Percentiles rank a stretch among this genome's conserved stretches.
Evolutionary conservation across 2,888 invertebrate genomes (phyloP).

Genomic region (Eurois occulta): DNA sequence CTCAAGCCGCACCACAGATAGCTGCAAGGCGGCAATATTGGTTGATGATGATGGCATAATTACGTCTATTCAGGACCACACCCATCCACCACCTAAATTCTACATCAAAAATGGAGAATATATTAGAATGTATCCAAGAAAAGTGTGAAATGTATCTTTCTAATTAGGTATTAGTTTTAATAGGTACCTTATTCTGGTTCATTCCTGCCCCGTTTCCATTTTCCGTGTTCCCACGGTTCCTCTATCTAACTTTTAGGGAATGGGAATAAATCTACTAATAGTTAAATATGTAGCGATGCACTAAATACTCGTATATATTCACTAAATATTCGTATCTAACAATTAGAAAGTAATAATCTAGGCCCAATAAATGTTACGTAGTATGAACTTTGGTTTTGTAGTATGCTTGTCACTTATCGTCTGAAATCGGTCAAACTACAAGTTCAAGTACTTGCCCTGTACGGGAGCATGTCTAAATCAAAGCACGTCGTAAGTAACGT

Average conservation of each 20-base stretch:
- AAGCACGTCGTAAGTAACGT: not conserved
- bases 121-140: not conserved
- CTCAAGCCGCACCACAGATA: slow-evolving; percentile 6
- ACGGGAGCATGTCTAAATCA: not conserved
- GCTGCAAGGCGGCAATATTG: slow-evolving; percentile 11
- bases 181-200: not conserved
- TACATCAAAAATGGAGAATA: not conserved
- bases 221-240: not conserved
- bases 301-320: not conserved
- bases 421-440: not conserved
- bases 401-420: no score
- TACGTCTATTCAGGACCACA: slow-evolving; percentile 1
- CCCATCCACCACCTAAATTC: not conserved
- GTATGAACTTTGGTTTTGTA: not conserved
- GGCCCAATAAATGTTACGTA: not conserved
- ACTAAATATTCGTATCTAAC: not conserved
- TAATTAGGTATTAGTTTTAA: not conserved
- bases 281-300: not conserved
- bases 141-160: not conserved
- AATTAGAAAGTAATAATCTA: not conserved
- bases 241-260: not conserved
- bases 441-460: not conserved
- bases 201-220: not conserved
- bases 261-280: not conserved
- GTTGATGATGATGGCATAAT: not conserved